A percentile compares a stretch with the other conserved stretches of the same genome.
Evolutionary conservation across 2,888 invertebrate genomes (phyloP).

Genomic region (Pristionchus mayeri): DNA sequence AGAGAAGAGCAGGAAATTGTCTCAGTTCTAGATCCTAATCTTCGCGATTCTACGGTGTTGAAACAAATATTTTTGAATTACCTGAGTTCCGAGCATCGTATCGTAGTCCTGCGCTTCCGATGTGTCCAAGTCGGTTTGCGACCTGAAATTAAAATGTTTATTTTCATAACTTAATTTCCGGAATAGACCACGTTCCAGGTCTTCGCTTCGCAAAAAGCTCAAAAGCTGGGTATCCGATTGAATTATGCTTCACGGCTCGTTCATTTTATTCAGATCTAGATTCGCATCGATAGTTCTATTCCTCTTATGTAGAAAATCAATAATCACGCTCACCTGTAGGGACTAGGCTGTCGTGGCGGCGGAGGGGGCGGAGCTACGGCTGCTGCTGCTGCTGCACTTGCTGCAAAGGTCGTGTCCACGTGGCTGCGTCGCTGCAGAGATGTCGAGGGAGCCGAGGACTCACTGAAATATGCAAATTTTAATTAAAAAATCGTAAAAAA

Average conservation of each 20-base stretch:
- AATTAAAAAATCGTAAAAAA: neutral
- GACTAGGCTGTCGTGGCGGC: neutral
- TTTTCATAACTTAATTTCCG: no score
- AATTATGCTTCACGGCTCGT: neutral
- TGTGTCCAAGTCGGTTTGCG: conserved; percentile 24
- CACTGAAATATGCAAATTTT: neutral
- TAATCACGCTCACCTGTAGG: neutral
- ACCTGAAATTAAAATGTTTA: neutral
- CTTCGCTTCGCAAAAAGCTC: no score
- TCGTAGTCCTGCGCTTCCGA: conserved; percentile 20
- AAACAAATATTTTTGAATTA: neutral
- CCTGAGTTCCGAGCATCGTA: conserved; percentile 26
- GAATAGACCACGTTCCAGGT: no score
- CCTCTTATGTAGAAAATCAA: no score
- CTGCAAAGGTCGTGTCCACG: conserved; percentile 12
- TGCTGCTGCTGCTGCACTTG: neutral
- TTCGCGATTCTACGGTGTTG: no score
- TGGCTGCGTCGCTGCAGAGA: conserved; percentile 21
- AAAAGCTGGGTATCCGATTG: no score
- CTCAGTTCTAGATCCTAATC: no score
- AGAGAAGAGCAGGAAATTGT: no score
- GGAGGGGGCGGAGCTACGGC: conserved; percentile 3
- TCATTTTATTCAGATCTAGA: neutral
- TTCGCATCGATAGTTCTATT: neutral
- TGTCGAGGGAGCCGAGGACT: conserved; percentile 17